Evolutionary conservation across 1,140 invertebrate genomes (phyloP).

Genomic region (Hesperophylax magnus): DNA sequence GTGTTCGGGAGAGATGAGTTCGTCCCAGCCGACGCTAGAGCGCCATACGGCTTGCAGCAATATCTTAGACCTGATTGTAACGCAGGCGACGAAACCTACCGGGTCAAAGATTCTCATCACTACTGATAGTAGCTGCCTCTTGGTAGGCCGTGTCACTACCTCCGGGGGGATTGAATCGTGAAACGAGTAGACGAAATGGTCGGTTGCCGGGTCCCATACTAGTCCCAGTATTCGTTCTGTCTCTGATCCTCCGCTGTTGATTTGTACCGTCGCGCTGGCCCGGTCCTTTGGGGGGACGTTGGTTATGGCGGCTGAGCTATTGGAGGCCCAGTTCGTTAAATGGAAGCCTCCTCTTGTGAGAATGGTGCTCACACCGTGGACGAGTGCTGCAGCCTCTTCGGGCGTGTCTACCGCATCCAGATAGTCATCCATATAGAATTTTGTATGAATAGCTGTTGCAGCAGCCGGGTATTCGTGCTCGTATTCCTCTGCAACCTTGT

Average conservation of each 20-base stretch:
- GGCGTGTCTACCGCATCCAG: conserved; percentile 51
- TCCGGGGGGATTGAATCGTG: neutral
- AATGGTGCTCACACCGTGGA: conserved; percentile 46
- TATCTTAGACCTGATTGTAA: conserved; percentile 59
- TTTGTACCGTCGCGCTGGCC: neutral
- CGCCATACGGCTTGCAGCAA: conserved; percentile 60
- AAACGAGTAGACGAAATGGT: neutral
- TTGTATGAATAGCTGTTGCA: conserved; percentile 38
- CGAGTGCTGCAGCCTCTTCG: conserved; percentile 48
- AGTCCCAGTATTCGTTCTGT: conserved; percentile 12
- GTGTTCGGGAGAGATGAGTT: neutral
- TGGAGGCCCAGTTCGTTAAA: conserved; percentile 2
- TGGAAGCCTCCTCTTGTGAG: conserved; percentile 42
- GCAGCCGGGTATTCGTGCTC: too few relatives aligned
- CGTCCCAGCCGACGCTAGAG: conserved; percentile 60
- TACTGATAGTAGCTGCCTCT: conserved; percentile 48
- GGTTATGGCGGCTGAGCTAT: neutral
- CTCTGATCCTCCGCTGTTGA: neutral
- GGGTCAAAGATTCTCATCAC: conserved; percentile 61
- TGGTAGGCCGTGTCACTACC: conserved; percentile 36
- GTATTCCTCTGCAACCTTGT: too few relatives aligned
- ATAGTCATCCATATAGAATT: conserved; percentile 60
- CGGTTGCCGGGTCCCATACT: neutral
- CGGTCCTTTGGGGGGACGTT: neutral
- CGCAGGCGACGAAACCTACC: too few relatives aligned